phyloP scores from a whole-genome alignment of 2,888 invertebrate genomes.

The Ptycholaimellus sp. region DNA sequence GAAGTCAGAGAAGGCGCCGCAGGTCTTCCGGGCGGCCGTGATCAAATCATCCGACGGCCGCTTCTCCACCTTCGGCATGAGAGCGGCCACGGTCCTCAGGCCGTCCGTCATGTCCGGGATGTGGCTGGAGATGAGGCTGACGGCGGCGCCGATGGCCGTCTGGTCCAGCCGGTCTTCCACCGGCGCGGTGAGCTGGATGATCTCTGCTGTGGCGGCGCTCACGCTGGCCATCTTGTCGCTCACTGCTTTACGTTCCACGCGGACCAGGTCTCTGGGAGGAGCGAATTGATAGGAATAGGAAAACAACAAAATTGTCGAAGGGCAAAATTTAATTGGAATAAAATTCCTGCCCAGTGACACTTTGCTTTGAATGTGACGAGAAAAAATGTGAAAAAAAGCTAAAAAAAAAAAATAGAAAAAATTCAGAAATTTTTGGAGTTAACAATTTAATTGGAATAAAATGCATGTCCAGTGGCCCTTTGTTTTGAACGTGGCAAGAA shows the following conservation, averaged over 20 bases:
- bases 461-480: too few species aligned
- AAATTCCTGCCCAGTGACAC: too few species aligned
- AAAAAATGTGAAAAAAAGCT: too few species aligned
- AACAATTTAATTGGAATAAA: too few species aligned
- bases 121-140: constrained; percentile 83
- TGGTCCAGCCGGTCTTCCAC: constrained; percentile 62
- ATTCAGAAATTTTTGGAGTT: too few species aligned
- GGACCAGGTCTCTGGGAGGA: constrained; percentile 68
- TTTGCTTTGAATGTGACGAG: too few species aligned
- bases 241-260: constrained; percentile 80
- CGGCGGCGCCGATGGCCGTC: constrained; percentile 80
- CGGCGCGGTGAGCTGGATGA: too few species aligned
- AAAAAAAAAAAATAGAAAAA: too few species aligned
- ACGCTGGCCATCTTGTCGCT: constrained; percentile 90
- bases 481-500: too few species aligned
- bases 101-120: constrained; percentile 75
- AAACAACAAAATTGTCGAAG: too few species aligned
- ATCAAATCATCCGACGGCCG: constrained; percentile 64
- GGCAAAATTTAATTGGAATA: too few species aligned
- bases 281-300: too few species aligned
- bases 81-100: constrained; percentile 75
- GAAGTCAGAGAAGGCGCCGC: constrained; percentile 67
- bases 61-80: constrained; percentile 54
- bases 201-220: constrained; percentile 92
- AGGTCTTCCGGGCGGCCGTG: constrained; percentile 70